Base-by-base conservation (phyloP, 1,140 invertebrate genomes). In the Drosophila santomea region DNA sequence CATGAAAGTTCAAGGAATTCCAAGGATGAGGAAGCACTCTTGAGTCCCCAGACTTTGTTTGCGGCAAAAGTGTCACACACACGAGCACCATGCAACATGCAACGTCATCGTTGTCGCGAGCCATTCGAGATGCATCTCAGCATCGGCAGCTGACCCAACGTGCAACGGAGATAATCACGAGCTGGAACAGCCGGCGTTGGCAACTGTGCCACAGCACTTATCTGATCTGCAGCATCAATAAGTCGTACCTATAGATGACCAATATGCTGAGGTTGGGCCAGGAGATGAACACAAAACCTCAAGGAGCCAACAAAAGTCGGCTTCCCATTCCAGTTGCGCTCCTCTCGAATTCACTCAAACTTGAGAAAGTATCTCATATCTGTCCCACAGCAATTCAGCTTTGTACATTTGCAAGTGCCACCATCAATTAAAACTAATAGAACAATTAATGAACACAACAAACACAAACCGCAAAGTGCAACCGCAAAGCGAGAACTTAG, bases 341-440 rank as follows among this genome's bases (percentile, higher is more conserved):
- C 32, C 41, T 50, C 64, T 69, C n/a, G n/a, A 8, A 35, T 17
- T 48, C 25, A n/a, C 39, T 12, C n/a, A 4, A 44, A 20, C 39
- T 55, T 20, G 25, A 28, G 28, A n/a, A 39, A 74, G 23, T 43
- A 52, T 50, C 58, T 56, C 54, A 25, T 20, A 71, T 69, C 64
- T 71, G 68, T 71, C 67, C 64, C 64, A 71, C 67, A 71, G 64
- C 67, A 63, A 76, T 72, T 61, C 78, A 80, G 67, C 61, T 80
- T 57, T 64, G 63, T 71, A 55, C 63, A 78, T 78, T 83, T 79
- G 80, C 80, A 74, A 79, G 73, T 76, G 74, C 63, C 75, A 83
- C 61, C 84, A 74, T 88, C 84, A 88, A 88, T 88, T 88, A 88
- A 88, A 89, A 71, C 76, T 88, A 89, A 88, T 88, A 88, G 80